phyloP scores from a whole-genome alignment of 2,113 vertebrate species.

The Lophotis ruficrista region DNA sequence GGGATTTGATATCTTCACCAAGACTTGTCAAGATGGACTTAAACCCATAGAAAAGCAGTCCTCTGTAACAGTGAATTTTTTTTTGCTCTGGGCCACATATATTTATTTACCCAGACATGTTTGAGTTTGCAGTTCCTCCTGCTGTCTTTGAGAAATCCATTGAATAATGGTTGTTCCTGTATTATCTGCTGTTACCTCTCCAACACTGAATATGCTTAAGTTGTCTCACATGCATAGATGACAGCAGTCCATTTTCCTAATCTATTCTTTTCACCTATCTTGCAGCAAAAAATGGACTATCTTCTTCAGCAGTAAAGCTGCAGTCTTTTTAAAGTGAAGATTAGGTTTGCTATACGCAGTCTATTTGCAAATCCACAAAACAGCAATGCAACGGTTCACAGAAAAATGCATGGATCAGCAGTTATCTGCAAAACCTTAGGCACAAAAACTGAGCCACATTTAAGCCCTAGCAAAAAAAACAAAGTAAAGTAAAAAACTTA shows the following conservation, averaged over 20 bases:
- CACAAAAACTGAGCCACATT: background rate
- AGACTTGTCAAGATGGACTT: background rate
- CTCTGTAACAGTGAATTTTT: background rate
- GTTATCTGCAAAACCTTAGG: background rate
- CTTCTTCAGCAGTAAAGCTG: background rate
- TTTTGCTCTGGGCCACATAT: background rate
- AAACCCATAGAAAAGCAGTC: background rate
- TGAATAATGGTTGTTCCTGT: background rate
- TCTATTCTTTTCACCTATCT: background rate
- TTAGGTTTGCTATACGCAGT: background rate
- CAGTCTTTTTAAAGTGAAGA: background rate
- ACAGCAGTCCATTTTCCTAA: background rate
- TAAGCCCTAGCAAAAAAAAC: background rate
- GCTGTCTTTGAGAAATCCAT: background rate
- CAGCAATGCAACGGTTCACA: background rate
- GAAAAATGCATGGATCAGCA: background rate
- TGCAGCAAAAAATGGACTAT: background rate
- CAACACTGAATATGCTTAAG: background rate
- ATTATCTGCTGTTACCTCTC: background rate
- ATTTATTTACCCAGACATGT: background rate
- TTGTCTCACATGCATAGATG: background rate
- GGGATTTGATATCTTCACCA: background rate
- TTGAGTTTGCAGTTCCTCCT: slow-evolving; percentile 1
- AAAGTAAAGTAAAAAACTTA: background rate
- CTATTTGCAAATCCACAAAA: background rate